These are phyloP conservation scores for Irena cyanogastra DNA, from an alignment of 2,113 vertebrate species.

Conservation along the genomic window DNA sequence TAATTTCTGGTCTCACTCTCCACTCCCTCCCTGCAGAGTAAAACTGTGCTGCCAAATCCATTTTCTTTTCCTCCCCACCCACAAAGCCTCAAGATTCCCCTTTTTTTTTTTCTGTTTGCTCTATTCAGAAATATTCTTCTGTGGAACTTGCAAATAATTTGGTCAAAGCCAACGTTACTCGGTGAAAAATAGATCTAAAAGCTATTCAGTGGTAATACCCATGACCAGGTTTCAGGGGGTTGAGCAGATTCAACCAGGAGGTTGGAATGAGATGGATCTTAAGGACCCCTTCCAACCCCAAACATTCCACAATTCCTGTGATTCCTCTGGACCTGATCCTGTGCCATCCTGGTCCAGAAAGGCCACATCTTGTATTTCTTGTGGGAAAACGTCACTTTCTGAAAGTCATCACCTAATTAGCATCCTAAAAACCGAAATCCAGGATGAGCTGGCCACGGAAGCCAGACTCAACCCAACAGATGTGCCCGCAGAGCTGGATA, in stretches of 20 bases:
- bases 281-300: background rate
- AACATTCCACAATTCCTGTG: background rate
- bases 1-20: background rate
- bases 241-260: background rate
- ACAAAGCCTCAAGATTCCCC: background rate
- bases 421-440: background rate
- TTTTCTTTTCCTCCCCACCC: background rate
- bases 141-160: background rate
- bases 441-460: background rate
- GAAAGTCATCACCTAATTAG: conserved; percentile 33
- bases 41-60: background rate
- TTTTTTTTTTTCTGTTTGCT: background rate
- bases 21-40: background rate
- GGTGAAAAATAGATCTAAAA: background rate
- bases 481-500: background rate
- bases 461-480: conserved; percentile 1
- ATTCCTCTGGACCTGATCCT: background rate
- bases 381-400: background rate
- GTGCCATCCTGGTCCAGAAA: background rate
- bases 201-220: background rate
- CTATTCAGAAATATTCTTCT: background rate
- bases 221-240: background rate
- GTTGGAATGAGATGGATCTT: background rate
- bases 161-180: background rate
- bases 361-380: background rate